Base-by-base conservation (phyloP, 2,113 vertebrate species). In the Boulengerochromis microlepis region DNA sequence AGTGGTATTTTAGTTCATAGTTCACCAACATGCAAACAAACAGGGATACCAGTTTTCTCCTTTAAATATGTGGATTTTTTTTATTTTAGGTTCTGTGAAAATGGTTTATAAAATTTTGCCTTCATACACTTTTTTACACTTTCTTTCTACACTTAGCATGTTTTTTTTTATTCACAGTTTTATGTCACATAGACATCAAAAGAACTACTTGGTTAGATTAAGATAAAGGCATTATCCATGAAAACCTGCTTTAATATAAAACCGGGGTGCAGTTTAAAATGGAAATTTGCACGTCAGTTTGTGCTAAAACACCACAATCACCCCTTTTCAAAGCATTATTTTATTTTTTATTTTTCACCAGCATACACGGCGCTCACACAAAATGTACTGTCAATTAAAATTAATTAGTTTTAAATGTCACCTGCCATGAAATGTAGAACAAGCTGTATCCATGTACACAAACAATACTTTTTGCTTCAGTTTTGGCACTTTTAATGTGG, bases 191-290 rank as follows among this genome's bases (percentile, higher is more conserved):
- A 50, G 24, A 8, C 24, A 50, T 78, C 2, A 1, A 31, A 78
- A 78, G 24, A 31, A 31, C 16, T n/a, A 50, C 16, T 13, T 78
- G 26, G n/a, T 71, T 71, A 24, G 4, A 24, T 71, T 42, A 42
- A 42, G 38, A 71, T 16, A 71, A 24, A 16, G 38, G 6, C 59
- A 19, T 64, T 35, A 64, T 35, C 18, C 10, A 35, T 35, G 31
- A 35, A 35, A 35, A 64, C 59, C 59, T 35, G 31, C 31, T 64
- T 64, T 64, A 64, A n/a, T 0, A 35, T 64, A 64, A 64, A 64
- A 2, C 0, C 10, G 35, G 59, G 59, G 0, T 64, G 31, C 31
- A 7, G 59, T 64, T 64, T 0, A 64, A 64, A 33, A 33, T 33
- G 59, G 59, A 64, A 64, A 64, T 64, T 33, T 31, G 26, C 15